Percentiles rank a stretch among this genome's conserved stretches.
Conservation (phyloP, 2,888 invertebrate genomes). For the Phytoseiulus persimilis region DNA sequence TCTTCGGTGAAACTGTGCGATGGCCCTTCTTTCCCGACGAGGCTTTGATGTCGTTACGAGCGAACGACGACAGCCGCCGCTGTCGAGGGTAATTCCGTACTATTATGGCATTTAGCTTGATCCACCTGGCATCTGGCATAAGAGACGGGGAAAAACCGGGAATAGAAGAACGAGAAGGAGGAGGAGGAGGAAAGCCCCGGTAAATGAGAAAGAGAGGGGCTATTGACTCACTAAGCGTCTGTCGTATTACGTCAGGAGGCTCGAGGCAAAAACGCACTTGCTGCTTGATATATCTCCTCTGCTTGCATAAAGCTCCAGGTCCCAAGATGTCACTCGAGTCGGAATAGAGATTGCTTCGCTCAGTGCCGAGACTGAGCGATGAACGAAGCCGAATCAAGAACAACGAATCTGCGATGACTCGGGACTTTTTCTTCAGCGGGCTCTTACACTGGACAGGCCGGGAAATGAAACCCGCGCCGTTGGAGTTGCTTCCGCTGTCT, state of each 20-base stretch:
- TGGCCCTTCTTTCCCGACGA: background rate
- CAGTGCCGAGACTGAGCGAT: no score
- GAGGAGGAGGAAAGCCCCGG: background rate
- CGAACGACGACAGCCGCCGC: background rate
- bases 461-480: background rate
- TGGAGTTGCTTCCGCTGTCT: background rate
- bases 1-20: background rate
- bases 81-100: background rate
- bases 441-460: background rate
- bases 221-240: background rate
- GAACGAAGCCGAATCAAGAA: no score
- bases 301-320: background rate
- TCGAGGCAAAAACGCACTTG: background rate
- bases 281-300: background rate
- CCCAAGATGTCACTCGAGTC: background rate
- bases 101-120: background rate
- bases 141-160: background rate
- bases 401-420: no score
- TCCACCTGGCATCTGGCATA: constrained; percentile 5
- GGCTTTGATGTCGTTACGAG: background rate
- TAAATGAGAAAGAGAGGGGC: background rate
- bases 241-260: background rate
- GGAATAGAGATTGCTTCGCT: no score
- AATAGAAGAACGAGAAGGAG: background rate
- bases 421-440: background rate